Conservation (phyloP, 2,797 vertebrate species). For the Diceros bicornis region DNA sequence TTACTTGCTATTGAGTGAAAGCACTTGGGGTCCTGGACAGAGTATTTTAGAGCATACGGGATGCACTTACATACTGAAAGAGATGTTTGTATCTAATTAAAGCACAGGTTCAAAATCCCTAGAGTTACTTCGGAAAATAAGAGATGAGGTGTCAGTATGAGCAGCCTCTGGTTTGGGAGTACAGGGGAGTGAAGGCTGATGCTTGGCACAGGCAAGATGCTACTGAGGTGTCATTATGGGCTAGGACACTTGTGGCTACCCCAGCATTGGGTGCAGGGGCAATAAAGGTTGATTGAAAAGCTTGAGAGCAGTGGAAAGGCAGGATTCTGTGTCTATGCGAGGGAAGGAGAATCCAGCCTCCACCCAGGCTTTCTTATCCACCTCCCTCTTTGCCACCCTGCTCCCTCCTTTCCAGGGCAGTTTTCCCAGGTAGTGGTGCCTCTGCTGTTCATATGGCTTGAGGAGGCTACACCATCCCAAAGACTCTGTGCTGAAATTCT, state of each 20-base stretch:
- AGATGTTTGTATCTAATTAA: background rate
- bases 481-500: background rate
- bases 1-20: background rate
- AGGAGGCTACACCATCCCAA: background rate
- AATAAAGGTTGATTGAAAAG: background rate
- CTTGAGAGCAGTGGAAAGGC: background rate
- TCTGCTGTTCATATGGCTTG: background rate
- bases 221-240: background rate
- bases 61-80: background rate
- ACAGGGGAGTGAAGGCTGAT: background rate
- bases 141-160: too few relatives aligned
- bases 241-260: background rate
- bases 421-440: background rate
- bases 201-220: background rate
- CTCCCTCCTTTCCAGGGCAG: too few relatives aligned
- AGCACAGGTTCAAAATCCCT: too few relatives aligned
- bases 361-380: too few relatives aligned
- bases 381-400: too few relatives aligned
- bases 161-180: background rate
- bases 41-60: background rate
- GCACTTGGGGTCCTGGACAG: background rate
- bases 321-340: background rate
- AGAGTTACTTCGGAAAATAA: background rate
- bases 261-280: background rate
- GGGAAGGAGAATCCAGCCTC: background rate